Conservation (phyloP, 1,140 invertebrate species). For the Drosophila bipectinata region DNA sequence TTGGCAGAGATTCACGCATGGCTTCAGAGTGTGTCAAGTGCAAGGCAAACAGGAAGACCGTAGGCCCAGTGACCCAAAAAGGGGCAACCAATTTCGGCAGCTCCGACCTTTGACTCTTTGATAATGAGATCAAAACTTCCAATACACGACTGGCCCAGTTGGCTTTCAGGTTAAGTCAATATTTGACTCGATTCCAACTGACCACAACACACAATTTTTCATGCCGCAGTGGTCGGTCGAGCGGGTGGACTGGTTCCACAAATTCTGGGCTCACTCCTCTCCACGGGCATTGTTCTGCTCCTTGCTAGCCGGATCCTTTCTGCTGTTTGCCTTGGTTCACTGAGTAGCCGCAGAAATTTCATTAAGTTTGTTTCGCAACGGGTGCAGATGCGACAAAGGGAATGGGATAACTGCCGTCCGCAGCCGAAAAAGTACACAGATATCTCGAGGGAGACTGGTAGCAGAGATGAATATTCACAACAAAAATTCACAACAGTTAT, state of each 20-base stretch:
- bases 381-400: constrained; percentile 69
- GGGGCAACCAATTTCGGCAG: constrained; percentile 64
- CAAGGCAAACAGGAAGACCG: constrained; percentile 57
- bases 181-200: constrained; percentile 65
- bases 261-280: constrained; percentile 4
- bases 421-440: constrained; percentile 10
- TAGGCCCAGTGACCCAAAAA: constrained; percentile 42
- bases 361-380: constrained; percentile 67
- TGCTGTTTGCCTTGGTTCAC: constrained; percentile 60
- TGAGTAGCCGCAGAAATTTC: constrained; percentile 75
- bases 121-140: constrained; percentile 73
- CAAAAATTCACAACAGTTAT: background rate
- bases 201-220: constrained; percentile 76
- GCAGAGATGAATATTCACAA: background rate
- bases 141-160: constrained; percentile 48
- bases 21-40: constrained; percentile 75
- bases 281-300: constrained; percentile 17
- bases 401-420: constrained; percentile 41
- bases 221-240: constrained; percentile 70
- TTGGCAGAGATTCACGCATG: constrained; percentile 63
- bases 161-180: constrained; percentile 63
- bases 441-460: background rate
- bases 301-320: constrained; percentile 10
- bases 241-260: constrained; percentile 11
- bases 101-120: constrained; percentile 47